Percentiles rank a stretch among this genome's conserved stretches.
Evolutionary conservation across 35 echinoderm and acorn worm genomes (phyloP).

Genomic region (Apostichopus japonicus): DNA sequence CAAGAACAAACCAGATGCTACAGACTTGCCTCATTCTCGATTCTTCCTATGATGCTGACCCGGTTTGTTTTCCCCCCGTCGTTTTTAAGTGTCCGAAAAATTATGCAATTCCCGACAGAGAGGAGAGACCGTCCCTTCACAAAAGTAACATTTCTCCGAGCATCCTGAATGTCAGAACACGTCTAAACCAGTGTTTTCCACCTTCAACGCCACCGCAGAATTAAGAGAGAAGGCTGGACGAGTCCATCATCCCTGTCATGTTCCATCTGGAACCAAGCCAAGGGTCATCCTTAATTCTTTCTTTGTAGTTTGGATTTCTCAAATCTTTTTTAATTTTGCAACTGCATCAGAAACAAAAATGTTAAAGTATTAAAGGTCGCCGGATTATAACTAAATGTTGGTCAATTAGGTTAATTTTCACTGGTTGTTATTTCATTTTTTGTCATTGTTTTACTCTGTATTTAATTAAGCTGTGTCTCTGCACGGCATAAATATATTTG

Average conservation of each 20-base stretch:
- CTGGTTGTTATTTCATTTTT: background rate
- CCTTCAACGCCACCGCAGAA: no score
- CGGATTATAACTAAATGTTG: background rate
- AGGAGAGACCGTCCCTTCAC: background rate
- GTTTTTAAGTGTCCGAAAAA: background rate
- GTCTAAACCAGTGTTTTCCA: no score
- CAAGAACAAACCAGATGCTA: slow-evolving; percentile 12
- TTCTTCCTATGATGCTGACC: background rate
- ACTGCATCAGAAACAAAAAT: background rate
- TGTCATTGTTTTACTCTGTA: background rate
- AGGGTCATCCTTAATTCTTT: background rate
- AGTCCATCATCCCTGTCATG: no score
- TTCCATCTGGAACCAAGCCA: background rate
- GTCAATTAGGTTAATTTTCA: background rate
- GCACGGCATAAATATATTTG: slow-evolving; percentile 10
- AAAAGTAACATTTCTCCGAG: no score
- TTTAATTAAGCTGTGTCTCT: background rate
- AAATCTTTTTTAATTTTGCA: background rate
- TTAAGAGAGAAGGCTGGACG: no score
- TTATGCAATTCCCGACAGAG: background rate
- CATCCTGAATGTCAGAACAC: no score
- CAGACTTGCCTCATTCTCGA: slow-evolving; percentile 29
- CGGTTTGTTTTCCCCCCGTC: background rate
- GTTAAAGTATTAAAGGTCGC: background rate
- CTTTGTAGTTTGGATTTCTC: background rate